Evolutionary conservation across 2,113 vertebrate species (phyloP), one percentile per base, ranked within the genome.

Genomic region (Scalopus aquaticus): DNA sequence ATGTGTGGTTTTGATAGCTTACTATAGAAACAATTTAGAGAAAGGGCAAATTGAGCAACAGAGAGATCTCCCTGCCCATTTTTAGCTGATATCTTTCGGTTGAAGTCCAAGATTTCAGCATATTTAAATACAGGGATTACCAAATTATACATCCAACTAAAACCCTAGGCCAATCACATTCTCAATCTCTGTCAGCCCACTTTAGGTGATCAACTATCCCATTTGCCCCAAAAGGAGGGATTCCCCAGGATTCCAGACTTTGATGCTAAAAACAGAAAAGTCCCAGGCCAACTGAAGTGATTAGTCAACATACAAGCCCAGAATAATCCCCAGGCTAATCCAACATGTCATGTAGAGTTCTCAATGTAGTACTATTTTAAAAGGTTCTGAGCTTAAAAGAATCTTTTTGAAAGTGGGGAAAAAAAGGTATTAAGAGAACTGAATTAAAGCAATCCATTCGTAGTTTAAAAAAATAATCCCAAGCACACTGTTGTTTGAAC

Each of bases 81-180:
- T 87, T 96, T 69, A 94, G 76, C 84, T 92, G 49, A 46, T 73
- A 85, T 85, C 73, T 95, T 87, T 80, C 90, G 39, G 65, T 42
- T 74, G 37, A 94, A 95, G 87, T 92, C 49, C 42, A 94, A 56
- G 39, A 93, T 91, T 81, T 90, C 67, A 73, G 77, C 54, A 93
- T 56, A 86, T 84, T 95, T 88, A 87, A 89, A 80, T 90, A 90
- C 11, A 77, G 6, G 58, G n/a, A 95, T 77, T 94, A 92, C 65
- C 37, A 87, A 91, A 62, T 46, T 85, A 84, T 37, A 58, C 5
- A 54, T 32, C 30, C 87, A 90, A 54, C 42, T 81, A 56, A 90
- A 95, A 78, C 39, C 30, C 51, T 65, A 78, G 73, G 54, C 49
- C 30, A 73, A 26, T 30, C 46, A 44, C 49, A 64, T 35, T 94